A percentile compares a stretch with the other conserved stretches of the same genome.
These are phyloP conservation scores for Falcaria lacertinaria DNA, from an alignment of 2,888 invertebrate species.

Conservation along the genomic window DNA sequence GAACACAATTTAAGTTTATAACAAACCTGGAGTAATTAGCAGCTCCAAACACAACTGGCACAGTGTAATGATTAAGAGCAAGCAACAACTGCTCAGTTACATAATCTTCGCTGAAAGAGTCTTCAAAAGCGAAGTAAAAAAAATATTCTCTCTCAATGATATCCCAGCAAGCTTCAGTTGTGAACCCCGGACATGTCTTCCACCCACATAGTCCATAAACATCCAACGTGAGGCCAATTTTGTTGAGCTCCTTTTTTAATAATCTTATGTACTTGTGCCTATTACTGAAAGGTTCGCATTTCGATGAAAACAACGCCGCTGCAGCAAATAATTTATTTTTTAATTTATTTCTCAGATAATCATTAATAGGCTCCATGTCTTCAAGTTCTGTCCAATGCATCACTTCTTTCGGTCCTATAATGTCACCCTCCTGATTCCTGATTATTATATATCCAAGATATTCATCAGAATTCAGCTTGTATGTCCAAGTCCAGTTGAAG, in stretches of 20 bases:
- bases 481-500: slow-evolving; percentile 57
- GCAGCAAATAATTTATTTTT: slow-evolving; percentile 13
- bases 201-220: slow-evolving; percentile 41
- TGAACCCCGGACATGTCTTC: slow-evolving; percentile 22
- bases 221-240: slow-evolving; percentile 33
- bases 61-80: slow-evolving; percentile 71
- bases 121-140: slow-evolving; percentile 53
- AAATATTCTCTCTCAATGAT: slow-evolving; percentile 37
- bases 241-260: slow-evolving; percentile 21
- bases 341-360: slow-evolving; percentile 8
- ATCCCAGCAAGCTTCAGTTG: slow-evolving; percentile 21
- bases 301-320: slow-evolving; percentile 43
- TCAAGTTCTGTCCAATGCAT: slow-evolving; percentile 32
- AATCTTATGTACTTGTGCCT: slow-evolving; percentile 20
- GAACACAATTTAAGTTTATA: neutral
- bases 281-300: slow-evolving; percentile 28
- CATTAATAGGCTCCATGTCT: slow-evolving; percentile 30
- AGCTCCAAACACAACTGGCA: slow-evolving; percentile 83
- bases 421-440: slow-evolving; percentile 24
- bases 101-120: slow-evolving; percentile 43
- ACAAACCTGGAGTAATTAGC: slow-evolving; percentile 72
- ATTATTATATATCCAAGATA: slow-evolving; percentile 42
- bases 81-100: slow-evolving; percentile 47
- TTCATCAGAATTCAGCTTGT: slow-evolving; percentile 38
- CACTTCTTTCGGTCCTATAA: slow-evolving; percentile 33